phyloP scores from a whole-genome alignment of 2,797 vertebrate species.

The Eleutherodactylus coqui region DNA sequence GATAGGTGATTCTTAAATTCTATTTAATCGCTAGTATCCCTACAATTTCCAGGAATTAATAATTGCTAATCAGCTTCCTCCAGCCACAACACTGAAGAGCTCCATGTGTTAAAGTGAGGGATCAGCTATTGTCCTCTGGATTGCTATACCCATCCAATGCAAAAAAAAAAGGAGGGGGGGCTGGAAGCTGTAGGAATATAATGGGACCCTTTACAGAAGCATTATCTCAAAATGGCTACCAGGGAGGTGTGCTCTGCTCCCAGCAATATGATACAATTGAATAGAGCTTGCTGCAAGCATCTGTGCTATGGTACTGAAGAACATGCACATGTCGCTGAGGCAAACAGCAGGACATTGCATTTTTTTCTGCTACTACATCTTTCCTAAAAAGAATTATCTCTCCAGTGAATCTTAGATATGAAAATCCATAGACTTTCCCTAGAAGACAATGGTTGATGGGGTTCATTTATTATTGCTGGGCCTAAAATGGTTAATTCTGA shows the following conservation, averaged over 20 bases:
- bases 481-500: conserved; percentile 35
- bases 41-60: background rate
- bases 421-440: conserved; percentile 5
- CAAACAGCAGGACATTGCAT: background rate
- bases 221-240: conserved; percentile 46
- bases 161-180: too few relatives aligned
- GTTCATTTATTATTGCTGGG: conserved; percentile 15
- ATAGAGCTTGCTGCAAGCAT: conserved; percentile 1
- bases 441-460: background rate
- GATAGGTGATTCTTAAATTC: background rate
- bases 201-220: conserved; percentile 48
- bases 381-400: background rate
- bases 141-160: conserved; percentile 27
- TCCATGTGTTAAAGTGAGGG: background rate
- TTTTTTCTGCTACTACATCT: background rate
- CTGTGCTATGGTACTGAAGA: background rate
- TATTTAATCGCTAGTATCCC: background rate
- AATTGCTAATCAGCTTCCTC: background rate
- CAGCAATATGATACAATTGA: conserved; percentile 11
- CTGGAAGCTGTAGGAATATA: conserved; percentile 42
- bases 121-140: conserved; percentile 6
- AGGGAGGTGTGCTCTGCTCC: conserved; percentile 10
- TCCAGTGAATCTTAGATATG: background rate
- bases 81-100: background rate
- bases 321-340: background rate